These are phyloP conservation scores for Tympanoctomys barrerae DNA, from an alignment of 2,797 vertebrate genomes.

Conservation along the genomic window DNA sequence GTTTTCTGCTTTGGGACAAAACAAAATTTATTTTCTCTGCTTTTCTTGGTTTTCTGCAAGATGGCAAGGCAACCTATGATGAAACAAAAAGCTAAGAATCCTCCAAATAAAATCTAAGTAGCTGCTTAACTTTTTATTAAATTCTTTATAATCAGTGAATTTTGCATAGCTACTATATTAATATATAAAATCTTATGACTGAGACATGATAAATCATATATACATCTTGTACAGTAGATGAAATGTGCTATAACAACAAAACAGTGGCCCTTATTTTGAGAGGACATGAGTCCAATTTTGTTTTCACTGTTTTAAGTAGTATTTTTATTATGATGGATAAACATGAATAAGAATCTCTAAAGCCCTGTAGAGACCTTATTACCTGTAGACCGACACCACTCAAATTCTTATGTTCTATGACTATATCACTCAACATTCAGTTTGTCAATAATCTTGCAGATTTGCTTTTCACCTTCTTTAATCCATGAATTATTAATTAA, in stretches of 20 bases:
- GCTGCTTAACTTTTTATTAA: constrained; percentile 10
- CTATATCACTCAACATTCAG: constrained; percentile 20
- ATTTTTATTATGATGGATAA: constrained; percentile 31
- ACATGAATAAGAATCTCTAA: constrained; percentile 25
- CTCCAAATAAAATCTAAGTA: constrained; percentile 9
- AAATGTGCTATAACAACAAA: not conserved
- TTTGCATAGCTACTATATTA: not conserved
- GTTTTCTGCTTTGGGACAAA: not conserved
- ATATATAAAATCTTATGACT: not conserved
- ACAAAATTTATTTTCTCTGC: not conserved
- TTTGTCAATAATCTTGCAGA: constrained; percentile 40
- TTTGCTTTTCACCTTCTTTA: constrained; percentile 56
- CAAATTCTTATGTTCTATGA: not conserved
- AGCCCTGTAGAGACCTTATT: not conserved
- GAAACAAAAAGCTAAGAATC: not conserved
- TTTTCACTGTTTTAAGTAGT: not conserved
- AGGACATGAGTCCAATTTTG: not conserved
- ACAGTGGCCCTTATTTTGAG: constrained; percentile 16
- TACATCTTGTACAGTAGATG: constrained; percentile 20
- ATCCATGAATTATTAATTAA: constrained; percentile 72
- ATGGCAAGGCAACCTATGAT: not conserved
- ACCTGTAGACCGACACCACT: not conserved
- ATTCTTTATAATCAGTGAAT: constrained; percentile 27
- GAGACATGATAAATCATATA: not conserved
- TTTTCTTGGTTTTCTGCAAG: not conserved